phyloP scores from a whole-genome alignment of 2,113 vertebrate genomes.

The Eurystomus gularis region DNA sequence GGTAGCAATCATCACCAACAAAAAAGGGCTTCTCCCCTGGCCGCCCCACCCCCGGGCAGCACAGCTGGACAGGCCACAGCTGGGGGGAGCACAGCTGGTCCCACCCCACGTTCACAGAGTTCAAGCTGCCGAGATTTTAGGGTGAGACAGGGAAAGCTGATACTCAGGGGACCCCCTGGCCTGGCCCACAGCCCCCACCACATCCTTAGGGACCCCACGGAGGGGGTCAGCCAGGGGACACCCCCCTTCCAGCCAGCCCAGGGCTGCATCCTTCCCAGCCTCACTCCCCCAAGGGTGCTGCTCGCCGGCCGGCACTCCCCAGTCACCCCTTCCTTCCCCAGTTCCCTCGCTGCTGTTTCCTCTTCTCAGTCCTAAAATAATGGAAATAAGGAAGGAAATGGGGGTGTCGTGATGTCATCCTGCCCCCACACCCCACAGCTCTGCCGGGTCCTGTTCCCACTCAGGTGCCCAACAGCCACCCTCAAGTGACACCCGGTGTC shows the following conservation, averaged over 20 bases:
- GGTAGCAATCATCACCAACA: not conserved
- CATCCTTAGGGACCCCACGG: not conserved
- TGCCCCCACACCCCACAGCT: not conserved
- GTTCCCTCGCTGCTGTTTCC: not conserved
- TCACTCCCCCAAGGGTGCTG: not conserved
- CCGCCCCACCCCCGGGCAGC: not conserved
- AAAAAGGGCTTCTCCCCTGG: not conserved
- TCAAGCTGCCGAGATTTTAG: not conserved
- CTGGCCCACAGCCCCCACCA: not conserved
- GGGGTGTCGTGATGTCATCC: rapidly evolving
- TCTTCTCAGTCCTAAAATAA: not conserved
- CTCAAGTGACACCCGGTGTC: not conserved
- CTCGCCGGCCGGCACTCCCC: rapidly evolving
- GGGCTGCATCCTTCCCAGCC: not conserved
- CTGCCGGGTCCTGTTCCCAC: not conserved
- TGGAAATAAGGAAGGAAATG: not conserved
- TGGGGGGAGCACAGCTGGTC: not conserved
- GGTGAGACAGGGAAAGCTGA: not conserved
- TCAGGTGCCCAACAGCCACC: no score
- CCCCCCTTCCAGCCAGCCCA: not conserved
- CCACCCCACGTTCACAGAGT: not conserved
- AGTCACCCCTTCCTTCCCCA: no score
- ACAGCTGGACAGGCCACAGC: not conserved
- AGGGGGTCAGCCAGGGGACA: not conserved
- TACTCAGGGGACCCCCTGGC: not conserved